These are phyloP conservation scores for Rallus crepitans DNA, from an alignment of 2,797 vertebrate species.

Conservation along the genomic window DNA sequence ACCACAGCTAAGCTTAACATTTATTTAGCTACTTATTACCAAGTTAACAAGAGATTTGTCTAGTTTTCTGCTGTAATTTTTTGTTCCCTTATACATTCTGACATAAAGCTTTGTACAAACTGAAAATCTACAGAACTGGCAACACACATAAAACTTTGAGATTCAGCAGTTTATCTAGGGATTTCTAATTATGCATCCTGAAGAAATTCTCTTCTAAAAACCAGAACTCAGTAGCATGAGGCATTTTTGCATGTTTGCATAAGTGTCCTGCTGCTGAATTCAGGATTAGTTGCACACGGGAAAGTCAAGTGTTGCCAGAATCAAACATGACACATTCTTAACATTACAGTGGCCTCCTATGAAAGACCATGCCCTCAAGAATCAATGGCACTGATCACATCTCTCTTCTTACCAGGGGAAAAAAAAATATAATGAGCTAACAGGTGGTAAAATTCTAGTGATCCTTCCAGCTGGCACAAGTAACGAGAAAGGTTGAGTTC, in stretches of 20 bases:
- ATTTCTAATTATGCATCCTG: not conserved
- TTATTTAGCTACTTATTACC: not conserved
- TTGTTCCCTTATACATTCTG: not conserved
- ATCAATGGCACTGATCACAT: not conserved
- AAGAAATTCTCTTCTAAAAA: not conserved
- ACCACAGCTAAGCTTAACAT: not conserved
- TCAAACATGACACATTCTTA: not conserved
- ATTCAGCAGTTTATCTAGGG: not conserved
- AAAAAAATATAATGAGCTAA: not conserved
- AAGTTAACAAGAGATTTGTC: not conserved
- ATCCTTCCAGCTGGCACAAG: not conserved
- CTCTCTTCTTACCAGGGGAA: not conserved
- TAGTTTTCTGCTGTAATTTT: conserved; percentile 24
- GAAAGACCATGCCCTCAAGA: not conserved
- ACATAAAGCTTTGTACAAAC: conserved; percentile 34
- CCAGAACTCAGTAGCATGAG: not conserved
- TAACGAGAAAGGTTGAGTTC: not conserved
- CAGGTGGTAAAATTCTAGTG: not conserved
- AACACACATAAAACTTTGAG: not conserved
- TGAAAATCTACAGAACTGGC: not conserved
- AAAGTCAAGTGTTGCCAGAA: not conserved
- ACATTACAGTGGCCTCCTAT: not conserved
- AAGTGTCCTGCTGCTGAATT: not conserved
- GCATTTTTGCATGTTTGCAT: not conserved
- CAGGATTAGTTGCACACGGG: not conserved